phyloP scores from a whole-genome alignment of 92 coral and sea anemone species.

The Porites lobata region DNA sequence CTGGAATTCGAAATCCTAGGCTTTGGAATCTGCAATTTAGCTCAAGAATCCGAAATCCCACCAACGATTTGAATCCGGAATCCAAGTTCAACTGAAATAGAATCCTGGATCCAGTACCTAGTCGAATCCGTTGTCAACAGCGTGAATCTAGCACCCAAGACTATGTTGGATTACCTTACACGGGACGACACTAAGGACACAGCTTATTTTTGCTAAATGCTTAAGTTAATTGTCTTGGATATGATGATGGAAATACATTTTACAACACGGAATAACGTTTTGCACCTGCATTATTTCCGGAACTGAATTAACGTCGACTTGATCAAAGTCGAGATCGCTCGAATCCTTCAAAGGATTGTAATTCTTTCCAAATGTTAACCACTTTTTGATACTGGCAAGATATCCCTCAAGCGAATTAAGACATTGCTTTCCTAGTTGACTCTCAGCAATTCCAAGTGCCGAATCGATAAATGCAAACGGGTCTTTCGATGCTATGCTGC shows the following conservation, averaged over 20 bases:
- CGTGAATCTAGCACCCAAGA: too few relatives aligned
- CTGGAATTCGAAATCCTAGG: too few relatives aligned
- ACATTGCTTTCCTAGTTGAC: neutral
- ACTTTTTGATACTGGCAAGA: neutral
- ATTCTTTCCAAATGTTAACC: neutral
- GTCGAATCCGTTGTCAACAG: too few relatives aligned
- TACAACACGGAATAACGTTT: neutral
- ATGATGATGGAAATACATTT: neutral
- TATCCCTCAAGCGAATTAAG: neutral
- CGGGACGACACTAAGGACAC: too few relatives aligned
- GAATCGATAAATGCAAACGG: neutral
- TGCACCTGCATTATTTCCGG: slow-evolving; percentile 26
- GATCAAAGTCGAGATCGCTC: slow-evolving; percentile 8
- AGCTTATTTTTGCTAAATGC: too few relatives aligned
- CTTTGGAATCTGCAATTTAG: too few relatives aligned
- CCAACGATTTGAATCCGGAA: too few relatives aligned
- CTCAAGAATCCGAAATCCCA: too few relatives aligned
- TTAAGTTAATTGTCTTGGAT: neutral
- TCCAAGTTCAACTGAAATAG: too few relatives aligned
- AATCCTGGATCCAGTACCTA: too few relatives aligned
- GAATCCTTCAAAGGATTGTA: neutral
- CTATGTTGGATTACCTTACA: too few relatives aligned
- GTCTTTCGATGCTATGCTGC: neutral
- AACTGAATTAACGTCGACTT: slow-evolving; percentile 1
- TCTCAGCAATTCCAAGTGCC: neutral